Percentiles rank a stretch among this genome's conserved stretches.
Evolutionary conservation across 2,797 vertebrate species (phyloP).

Genomic region (Periophthalmus magnuspinnatus): DNA sequence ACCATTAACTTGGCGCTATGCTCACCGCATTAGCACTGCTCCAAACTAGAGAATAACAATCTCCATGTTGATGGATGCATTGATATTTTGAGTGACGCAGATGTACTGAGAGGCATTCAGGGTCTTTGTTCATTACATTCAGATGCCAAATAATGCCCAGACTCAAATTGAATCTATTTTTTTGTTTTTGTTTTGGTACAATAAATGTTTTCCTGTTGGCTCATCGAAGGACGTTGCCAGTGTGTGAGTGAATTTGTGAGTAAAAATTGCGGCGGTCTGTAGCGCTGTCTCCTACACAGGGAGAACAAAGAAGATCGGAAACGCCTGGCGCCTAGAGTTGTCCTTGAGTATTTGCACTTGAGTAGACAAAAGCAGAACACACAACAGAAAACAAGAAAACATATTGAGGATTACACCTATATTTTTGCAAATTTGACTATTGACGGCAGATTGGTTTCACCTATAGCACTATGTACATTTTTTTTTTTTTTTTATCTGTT

Average conservation of each 20-base stretch:
- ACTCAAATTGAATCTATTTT: neutral
- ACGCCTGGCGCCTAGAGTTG: conserved; percentile 23
- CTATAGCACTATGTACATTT: too few relatives aligned
- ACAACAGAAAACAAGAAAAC: too few relatives aligned
- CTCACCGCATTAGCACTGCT: conserved; percentile 11
- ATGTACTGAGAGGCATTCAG: conserved; percentile 3
- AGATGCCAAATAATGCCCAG: neutral
- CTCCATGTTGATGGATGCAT: conserved; percentile 1
- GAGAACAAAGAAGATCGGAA: conserved; percentile 46
- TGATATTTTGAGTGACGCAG: conserved; percentile 22
- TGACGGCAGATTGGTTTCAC: too few relatives aligned
- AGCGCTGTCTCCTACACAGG: conserved; percentile 16
- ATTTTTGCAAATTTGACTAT: neutral
- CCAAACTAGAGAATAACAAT: conserved; percentile 29
- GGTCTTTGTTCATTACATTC: conserved; percentile 17
- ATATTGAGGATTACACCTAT: neutral
- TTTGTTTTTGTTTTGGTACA: neutral
- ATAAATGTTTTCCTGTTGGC: neutral
- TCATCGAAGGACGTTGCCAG: neutral
- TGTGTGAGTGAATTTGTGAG: neutral
- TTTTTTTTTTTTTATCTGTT: too few relatives aligned
- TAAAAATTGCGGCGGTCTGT: neutral
- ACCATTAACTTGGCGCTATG: conserved; percentile 9
- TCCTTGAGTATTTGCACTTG: conserved; percentile 47
- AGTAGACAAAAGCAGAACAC: conserved; percentile 31